Evolutionary conservation across 2,113 vertebrate genomes (phyloP), one percentile per base, ranked within the genome.

Genomic region (Riparia riparia): DNA sequence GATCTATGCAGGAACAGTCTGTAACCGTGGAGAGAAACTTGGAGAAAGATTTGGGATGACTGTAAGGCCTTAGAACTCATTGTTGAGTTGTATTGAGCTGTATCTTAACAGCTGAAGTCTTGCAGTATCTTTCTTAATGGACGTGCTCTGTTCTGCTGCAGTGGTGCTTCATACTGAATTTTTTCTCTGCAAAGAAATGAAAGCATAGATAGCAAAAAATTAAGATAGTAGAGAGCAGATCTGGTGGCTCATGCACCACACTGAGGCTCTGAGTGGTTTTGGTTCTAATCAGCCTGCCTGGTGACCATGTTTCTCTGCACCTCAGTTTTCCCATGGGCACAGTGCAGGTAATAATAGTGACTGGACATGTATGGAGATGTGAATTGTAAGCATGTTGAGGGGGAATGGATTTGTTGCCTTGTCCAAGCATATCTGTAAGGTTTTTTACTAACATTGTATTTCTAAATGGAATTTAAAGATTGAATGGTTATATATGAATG

Each of bases 381-480:
- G 58, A 28, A 31, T 57, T 42, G 17, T 61, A 74, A 58, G 41
- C 1, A 1, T 3, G 1, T 3, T 25, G 70, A 39, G 71, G 14
- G 80, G 47, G 47, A 90, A 56, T 0, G 4, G 34, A 54, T 86
- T 90, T 89, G 31, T 93, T 63, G 37, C 72, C 34, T 93, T 70
- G 39, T 37, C 51, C 42, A 63, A 61, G 16, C 29, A 17, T 65
- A 39, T 26, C 26, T 71, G 42, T 65, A n/a, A 68, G 45, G 45
- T 3, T 83, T 93, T 87, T 79, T 69, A 85, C 44, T 90, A n/a
- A 77, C 3, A 20, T 20, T 78, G 10, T 63, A 49, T 90, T 94
- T 94, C 50, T 58, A 44, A 86, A 61, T 72, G 85, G 82, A 91
- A 84, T 82, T 71, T 73, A 80, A 86, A 92, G 57, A 58, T 63